Evolutionary conservation across 2,797 vertebrate genomes (phyloP).

Genomic region (Podargus strigoides): DNA sequence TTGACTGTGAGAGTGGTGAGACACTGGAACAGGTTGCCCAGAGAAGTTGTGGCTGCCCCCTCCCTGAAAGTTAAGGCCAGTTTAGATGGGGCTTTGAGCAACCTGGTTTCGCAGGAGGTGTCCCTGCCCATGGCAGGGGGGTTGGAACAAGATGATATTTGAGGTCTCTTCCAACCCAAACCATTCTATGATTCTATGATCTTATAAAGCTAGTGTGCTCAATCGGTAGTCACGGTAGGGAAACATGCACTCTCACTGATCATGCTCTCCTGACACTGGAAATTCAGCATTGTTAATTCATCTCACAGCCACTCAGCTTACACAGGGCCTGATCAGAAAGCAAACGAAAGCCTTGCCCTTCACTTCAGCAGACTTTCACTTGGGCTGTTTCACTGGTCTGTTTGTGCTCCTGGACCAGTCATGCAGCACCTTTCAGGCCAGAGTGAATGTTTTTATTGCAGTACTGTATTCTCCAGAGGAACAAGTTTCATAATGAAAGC

Average conservation of each 20-base stretch:
- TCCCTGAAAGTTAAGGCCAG: no score
- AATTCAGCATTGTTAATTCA: not conserved
- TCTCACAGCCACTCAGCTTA: not conserved
- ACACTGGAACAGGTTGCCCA: no score
- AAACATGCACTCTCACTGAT: not conserved
- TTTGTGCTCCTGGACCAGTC: not conserved
- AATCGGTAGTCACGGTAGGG: not conserved
- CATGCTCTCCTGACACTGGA: not conserved
- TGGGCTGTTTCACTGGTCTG: not conserved
- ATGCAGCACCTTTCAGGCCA: not conserved
- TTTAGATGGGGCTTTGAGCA: no score
- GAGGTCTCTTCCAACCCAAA: no score
- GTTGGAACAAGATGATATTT: no score
- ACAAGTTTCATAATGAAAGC: constrained; percentile 19
- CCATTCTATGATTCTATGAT: no score
- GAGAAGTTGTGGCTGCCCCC: no score
- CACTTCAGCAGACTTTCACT: not conserved
- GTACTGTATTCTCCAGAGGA: not conserved
- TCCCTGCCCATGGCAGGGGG: no score
- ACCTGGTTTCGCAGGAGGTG: no score
- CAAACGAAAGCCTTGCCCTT: not conserved
- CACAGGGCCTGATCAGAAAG: not conserved
- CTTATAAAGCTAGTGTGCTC: not conserved
- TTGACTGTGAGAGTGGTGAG: no score
- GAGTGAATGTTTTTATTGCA: not conserved